phyloP scores from a whole-genome alignment of 1,140 invertebrate genomes.

The Drosophila tropicalis region DNA sequence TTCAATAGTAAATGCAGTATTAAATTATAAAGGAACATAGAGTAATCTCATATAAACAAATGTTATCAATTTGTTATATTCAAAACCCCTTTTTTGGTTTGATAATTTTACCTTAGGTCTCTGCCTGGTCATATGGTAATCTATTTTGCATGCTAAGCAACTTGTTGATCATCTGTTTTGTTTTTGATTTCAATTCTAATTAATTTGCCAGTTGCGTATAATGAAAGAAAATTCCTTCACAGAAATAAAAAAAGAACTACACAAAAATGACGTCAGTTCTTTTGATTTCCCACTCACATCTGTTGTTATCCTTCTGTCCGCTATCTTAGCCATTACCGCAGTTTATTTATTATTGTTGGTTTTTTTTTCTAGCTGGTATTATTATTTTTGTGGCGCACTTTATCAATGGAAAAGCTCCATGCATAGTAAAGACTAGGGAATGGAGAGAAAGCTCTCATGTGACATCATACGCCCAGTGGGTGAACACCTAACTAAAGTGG shows the following conservation, averaged over 20 bases:
- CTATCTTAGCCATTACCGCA: constrained; percentile 6
- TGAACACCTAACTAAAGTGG: constrained; percentile 8
- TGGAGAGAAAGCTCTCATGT: constrained; percentile 35
- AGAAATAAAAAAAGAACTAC: neutral
- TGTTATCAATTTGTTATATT: too few relatives aligned
- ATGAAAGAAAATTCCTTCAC: neutral
- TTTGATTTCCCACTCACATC: neutral
- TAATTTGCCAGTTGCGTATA: neutral
- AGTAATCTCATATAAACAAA: too few relatives aligned
- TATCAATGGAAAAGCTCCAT: constrained; percentile 40
- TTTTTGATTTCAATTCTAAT: constrained; percentile 5
- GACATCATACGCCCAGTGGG: constrained; percentile 58
- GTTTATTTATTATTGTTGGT: constrained; percentile 5
- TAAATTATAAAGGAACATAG: too few relatives aligned
- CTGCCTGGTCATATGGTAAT: constrained; percentile 23
- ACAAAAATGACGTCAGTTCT: constrained; percentile 14
- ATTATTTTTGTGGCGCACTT: constrained; percentile 26
- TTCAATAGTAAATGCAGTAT: too few relatives aligned
- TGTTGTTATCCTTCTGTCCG: constrained; percentile 30
- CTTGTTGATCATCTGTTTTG: constrained; percentile 57
- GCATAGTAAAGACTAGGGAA: too few relatives aligned
- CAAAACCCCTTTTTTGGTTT: neutral
- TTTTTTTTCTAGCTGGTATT: neutral
- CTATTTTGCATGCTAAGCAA: constrained; percentile 36
- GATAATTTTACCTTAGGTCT: neutral